A percentile compares a stretch with the other conserved stretches of the same genome.
Evolutionary conservation across 2,113 vertebrate genomes (phyloP).

Genomic region (Murina feae): DNA sequence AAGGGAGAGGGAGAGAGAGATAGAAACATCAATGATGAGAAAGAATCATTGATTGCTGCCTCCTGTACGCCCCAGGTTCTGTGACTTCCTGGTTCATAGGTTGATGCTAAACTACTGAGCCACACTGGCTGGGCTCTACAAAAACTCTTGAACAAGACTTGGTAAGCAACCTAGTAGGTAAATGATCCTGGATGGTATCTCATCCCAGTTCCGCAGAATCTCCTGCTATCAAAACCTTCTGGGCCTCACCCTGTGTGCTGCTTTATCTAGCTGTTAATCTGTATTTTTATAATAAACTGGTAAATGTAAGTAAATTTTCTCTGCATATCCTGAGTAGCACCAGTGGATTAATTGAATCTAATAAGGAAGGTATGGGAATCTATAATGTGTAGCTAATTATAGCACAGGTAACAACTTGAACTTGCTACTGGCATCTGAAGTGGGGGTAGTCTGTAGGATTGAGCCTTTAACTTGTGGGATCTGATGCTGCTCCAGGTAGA

Average conservation of each 20-base stretch:
- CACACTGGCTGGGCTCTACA: not conserved
- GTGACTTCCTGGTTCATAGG: no score
- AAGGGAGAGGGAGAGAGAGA: no score
- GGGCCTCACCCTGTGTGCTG: not conserved
- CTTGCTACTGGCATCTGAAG: not conserved
- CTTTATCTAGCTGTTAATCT: not conserved
- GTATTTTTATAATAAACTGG: not conserved
- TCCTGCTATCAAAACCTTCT: not conserved
- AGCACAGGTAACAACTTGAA: not conserved
- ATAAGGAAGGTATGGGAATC: not conserved
- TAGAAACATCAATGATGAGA: no score
- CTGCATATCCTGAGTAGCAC: not conserved
- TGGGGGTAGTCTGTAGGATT: not conserved
- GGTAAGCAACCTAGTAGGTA: not conserved
- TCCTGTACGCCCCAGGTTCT: no score
- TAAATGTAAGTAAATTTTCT: not conserved
- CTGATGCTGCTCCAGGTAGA: not conserved
- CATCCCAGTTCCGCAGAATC: not conserved
- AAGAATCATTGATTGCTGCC: no score
- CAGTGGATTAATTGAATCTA: not conserved
- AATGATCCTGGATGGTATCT: not conserved
- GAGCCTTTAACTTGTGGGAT: not conserved
- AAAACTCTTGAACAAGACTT: not conserved
- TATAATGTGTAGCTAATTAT: not conserved
- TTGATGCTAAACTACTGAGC: no score